A percentile compares a stretch with the other conserved stretches of the same genome.
Conservation (phyloP, 2,888 invertebrate genomes). For the Acrobasis suavella region DNA sequence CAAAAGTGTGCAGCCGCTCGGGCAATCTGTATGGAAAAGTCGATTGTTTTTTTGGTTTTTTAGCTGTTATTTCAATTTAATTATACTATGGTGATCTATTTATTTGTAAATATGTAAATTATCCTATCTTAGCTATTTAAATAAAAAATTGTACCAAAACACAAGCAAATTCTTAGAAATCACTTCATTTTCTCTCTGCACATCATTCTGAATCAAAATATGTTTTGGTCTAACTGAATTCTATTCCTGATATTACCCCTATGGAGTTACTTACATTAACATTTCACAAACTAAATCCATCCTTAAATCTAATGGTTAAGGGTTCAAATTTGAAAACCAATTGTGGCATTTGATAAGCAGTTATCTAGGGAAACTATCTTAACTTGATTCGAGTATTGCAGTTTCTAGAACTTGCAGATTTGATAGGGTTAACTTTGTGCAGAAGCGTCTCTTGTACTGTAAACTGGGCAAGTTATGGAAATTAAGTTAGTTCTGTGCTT, state of each 20-base stretch:
- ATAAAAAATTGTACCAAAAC: too few relatives aligned
- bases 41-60: too few relatives aligned
- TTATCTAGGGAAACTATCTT: constrained; percentile 12
- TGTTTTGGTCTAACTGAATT: neutral
- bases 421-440: constrained; percentile 19
- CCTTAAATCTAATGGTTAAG: neutral
- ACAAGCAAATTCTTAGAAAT: neutral
- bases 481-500: constrained; percentile 10
- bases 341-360: neutral
- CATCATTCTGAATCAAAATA: neutral
- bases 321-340: neutral
- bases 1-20: too few relatives aligned
- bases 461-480: constrained; percentile 6
- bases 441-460: constrained; percentile 11
- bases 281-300: neutral
- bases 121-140: too few relatives aligned
- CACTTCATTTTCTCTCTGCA: neutral
- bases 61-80: too few relatives aligned
- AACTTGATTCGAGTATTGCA: constrained; percentile 12
- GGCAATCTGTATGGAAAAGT: too few relatives aligned
- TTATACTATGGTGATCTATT: too few relatives aligned
- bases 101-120: too few relatives aligned
- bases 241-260: neutral
- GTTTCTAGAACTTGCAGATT: constrained; percentile 13
- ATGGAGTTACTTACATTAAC: neutral